These are phyloP conservation scores for Formica aserva DNA, from an alignment of 2,888 invertebrate genomes.

Conservation along the genomic window DNA sequence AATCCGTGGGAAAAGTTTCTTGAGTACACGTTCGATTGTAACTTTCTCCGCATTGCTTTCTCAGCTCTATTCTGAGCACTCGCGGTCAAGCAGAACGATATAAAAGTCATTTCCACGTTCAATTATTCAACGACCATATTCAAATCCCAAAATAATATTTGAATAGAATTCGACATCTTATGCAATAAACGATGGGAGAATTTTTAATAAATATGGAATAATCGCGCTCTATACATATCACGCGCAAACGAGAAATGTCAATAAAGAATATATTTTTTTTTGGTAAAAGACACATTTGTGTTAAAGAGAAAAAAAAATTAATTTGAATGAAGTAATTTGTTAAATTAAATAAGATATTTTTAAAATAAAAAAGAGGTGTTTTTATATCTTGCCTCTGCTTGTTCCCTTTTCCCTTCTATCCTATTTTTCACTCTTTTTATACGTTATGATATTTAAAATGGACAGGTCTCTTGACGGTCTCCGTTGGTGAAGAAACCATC, in stretches of 20 bases:
- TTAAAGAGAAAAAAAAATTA: not conserved
- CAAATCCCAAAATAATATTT: constrained; percentile 17
- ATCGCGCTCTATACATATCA: not conserved
- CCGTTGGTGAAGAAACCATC: constrained; percentile 79
- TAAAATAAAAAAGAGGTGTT: not conserved
- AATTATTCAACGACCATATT: constrained; percentile 42
- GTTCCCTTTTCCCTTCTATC: not conserved
- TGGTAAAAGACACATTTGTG: not conserved
- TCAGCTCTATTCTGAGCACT: constrained; percentile 73
- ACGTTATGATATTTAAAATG: constrained; percentile 13
- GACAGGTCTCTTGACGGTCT: constrained; percentile 82
- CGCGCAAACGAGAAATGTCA: not conserved
- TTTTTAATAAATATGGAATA: not conserved
- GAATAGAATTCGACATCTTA: not conserved
- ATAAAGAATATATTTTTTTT: not conserved
- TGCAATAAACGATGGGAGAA: not conserved
- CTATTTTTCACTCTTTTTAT: not conserved
- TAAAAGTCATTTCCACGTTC: constrained; percentile 67
- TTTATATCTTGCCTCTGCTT: not conserved
- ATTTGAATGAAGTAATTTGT: not conserved
- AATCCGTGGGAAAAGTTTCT: constrained; percentile 81
- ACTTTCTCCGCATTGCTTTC: constrained; percentile 81
- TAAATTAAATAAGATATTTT: not conserved
- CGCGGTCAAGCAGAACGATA: constrained; percentile 72
- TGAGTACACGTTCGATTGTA: constrained; percentile 64